Conservation (phyloP, 2,797 vertebrate genomes). For the Schizopygopsis pylzovi region DNA sequence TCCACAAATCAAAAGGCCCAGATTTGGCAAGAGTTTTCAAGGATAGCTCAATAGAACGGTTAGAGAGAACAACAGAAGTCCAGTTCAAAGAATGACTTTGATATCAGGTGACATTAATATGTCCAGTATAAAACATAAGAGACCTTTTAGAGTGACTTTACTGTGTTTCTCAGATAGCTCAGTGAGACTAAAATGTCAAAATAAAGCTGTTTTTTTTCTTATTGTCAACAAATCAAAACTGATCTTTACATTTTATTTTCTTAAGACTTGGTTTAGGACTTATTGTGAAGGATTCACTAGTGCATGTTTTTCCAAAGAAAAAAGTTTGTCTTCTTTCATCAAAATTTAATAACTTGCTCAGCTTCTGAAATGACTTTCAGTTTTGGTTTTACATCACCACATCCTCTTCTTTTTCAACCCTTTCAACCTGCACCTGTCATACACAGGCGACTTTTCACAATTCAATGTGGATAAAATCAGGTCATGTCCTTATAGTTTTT, state of each 20-base stretch:
- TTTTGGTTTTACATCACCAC: neutral
- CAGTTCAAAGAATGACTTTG: conserved; percentile 42
- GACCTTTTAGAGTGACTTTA: neutral
- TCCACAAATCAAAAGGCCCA: conserved; percentile 64
- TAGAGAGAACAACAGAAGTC: conserved; percentile 27
- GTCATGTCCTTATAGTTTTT: neutral
- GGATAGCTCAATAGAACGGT: conserved; percentile 24
- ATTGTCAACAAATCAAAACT: neutral
- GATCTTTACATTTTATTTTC: neutral
- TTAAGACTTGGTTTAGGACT: neutral
- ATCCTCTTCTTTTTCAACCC: neutral
- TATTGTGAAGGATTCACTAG: neutral
- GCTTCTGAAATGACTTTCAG: neutral
- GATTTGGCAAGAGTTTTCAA: conserved; percentile 43
- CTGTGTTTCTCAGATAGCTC: neutral
- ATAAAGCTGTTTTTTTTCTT: neutral
- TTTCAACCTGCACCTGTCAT: neutral
- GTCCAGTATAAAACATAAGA: conserved; percentile 23
- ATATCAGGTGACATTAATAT: conserved; percentile 40
- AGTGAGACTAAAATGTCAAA: neutral
- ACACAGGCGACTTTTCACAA: neutral
- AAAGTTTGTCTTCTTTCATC: neutral
- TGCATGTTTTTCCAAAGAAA: neutral
- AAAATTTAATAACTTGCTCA: neutral
- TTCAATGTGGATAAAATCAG: neutral